Percentiles rank a stretch among this genome's conserved stretches.
Conservation (phyloP, 2,888 invertebrate genomes). For the Stegana nigrithorax region DNA sequence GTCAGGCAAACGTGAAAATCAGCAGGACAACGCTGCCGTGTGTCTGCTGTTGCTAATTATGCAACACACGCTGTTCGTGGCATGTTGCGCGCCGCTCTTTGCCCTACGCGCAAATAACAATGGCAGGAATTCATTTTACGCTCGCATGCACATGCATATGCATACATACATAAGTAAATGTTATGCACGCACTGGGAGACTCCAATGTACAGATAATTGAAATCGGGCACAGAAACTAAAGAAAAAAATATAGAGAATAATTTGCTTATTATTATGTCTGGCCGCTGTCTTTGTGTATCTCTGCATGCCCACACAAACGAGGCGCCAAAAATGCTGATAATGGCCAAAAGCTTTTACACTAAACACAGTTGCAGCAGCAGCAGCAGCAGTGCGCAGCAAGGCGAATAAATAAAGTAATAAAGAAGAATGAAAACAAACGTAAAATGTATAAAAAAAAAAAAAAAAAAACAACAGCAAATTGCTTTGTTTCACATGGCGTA, state of each 20-base stretch:
- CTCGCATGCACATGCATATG: no score
- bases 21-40: no score
- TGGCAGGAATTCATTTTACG: no score
- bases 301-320: neutral
- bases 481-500: slow-evolving; percentile 7
- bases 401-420: neutral
- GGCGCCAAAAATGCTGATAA: slow-evolving; percentile 30
- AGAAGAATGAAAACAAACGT: neutral
- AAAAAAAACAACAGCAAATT: slow-evolving; percentile 18
- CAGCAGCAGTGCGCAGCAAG: neutral
- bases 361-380: slow-evolving; percentile 24
- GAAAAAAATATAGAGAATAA: no score
- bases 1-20: no score
- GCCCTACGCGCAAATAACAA: no score
- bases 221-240: no score
- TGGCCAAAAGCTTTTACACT: slow-evolving; percentile 36
- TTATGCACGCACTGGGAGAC: neutral
- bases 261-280: neutral
- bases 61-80: no score
- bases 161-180: no score
- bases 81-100: no score
- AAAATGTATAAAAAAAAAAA: neutral
- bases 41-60: no score
- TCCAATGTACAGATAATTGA: no score
- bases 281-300: neutral